Percentiles rank a stretch among this genome's conserved stretches.
These are phyloP conservation scores for Huso huso DNA, from an alignment of 2,797 vertebrate species.

Conservation along the genomic window DNA sequence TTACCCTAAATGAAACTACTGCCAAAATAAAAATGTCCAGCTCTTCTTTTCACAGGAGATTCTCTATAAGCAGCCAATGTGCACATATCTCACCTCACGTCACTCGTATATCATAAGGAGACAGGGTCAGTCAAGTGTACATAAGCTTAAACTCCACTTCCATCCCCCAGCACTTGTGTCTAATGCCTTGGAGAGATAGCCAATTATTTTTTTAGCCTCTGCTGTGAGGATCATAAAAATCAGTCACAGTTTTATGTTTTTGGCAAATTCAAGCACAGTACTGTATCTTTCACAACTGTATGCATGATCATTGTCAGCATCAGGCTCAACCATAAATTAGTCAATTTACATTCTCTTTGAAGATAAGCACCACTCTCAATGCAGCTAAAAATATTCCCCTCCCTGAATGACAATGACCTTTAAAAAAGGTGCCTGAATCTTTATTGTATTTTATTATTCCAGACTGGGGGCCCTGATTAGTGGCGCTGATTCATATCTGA, in stretches of 20 bases:
- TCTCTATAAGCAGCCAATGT: background rate
- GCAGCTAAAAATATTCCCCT: background rate
- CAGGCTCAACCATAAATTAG: background rate
- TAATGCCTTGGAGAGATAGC: too few relatives aligned
- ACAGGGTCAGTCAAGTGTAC: background rate
- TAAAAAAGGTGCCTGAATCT: constrained; percentile 1
- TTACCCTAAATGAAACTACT: too few relatives aligned
- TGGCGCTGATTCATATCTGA: too few relatives aligned
- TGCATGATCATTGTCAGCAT: too few relatives aligned
- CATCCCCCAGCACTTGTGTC: background rate
- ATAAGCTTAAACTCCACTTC: background rate
- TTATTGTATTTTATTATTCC: background rate
- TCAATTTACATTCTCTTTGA: constrained; percentile 10
- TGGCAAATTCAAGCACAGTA: too few relatives aligned
- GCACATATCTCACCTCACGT: too few relatives aligned
- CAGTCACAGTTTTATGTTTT: too few relatives aligned
- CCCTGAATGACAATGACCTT: background rate
- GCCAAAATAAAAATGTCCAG: too few relatives aligned
- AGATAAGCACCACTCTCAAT: background rate
- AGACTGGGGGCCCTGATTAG: background rate
- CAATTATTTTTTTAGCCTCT: too few relatives aligned
- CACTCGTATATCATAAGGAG: background rate
- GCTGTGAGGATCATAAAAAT: too few relatives aligned
- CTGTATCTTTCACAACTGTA: too few relatives aligned
- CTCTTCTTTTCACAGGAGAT: too few relatives aligned